A percentile compares a stretch with the other conserved stretches of the same genome.
Evolutionary conservation across 2,113 vertebrate genomes (phyloP).

Genomic region (Corythornis vintsioides): DNA sequence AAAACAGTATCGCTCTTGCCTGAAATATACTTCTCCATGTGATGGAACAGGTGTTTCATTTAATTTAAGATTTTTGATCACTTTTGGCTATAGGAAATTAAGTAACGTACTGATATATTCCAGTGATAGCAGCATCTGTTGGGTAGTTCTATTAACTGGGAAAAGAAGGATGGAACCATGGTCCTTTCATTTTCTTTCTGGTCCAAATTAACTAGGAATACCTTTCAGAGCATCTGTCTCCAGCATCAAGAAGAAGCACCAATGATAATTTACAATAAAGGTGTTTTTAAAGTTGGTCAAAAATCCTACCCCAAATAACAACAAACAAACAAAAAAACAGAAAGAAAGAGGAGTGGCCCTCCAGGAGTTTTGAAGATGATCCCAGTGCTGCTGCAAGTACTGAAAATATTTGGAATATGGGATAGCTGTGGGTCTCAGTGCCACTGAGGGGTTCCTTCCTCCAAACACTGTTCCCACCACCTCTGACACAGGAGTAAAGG

Average conservation of each 20-base stretch:
- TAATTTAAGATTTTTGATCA: background rate
- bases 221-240: background rate
- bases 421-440: background rate
- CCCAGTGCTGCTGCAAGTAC: accelerated
- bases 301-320: background rate
- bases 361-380: background rate
- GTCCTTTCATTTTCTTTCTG: background rate
- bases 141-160: background rate
- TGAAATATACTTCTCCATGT: background rate
- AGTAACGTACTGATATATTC: background rate
- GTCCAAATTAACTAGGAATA: background rate
- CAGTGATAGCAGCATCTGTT: accelerated
- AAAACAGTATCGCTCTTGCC: background rate
- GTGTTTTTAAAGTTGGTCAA: background rate
- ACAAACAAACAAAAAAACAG: background rate
- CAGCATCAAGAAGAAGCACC: accelerated
- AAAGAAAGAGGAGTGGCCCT: background rate
- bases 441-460: background rate
- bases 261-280: background rate
- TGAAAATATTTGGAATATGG: background rate
- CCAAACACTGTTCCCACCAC: background rate
- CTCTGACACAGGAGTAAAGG: background rate
- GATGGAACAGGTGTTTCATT: background rate
- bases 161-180: background rate
- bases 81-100: background rate